Conservation (phyloP, 2,888 invertebrate genomes). For the Junonia oenone region DNA sequence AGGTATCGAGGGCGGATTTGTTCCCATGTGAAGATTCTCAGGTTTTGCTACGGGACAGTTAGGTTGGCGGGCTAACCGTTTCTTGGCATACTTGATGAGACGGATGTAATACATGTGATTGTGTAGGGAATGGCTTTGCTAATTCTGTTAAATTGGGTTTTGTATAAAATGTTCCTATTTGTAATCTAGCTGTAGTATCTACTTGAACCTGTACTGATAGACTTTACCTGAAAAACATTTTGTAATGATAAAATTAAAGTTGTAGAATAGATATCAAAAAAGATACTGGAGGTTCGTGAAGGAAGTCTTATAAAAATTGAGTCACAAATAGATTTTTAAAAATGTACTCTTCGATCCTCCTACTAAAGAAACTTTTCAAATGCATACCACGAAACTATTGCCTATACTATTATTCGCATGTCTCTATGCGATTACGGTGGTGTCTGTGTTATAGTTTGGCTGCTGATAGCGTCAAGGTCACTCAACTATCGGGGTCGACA, state of each 20-base stretch:
- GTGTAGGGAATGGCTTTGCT: background rate
- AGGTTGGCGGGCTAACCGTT: slow-evolving; percentile 45
- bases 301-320: too few relatives aligned
- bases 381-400: background rate
- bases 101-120: slow-evolving; percentile 13
- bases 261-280: too few relatives aligned
- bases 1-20: slow-evolving; percentile 33
- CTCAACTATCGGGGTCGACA: background rate
- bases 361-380: background rate
- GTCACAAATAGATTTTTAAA: too few relatives aligned
- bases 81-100: slow-evolving; percentile 43
- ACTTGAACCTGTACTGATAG: background rate
- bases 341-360: too few relatives aligned
- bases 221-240: too few relatives aligned
- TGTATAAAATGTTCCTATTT: background rate
- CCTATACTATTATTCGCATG: background rate
- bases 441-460: background rate
- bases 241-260: too few relatives aligned
- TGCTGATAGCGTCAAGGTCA: background rate
- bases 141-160: background rate
- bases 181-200: background rate
- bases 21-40: slow-evolving; percentile 55
- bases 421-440: background rate
- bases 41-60: slow-evolving; percentile 35
- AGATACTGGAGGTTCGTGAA: too few relatives aligned